Evolutionary conservation across 2,888 invertebrate species (phyloP).

Genomic region (Luperina testacea): DNA sequence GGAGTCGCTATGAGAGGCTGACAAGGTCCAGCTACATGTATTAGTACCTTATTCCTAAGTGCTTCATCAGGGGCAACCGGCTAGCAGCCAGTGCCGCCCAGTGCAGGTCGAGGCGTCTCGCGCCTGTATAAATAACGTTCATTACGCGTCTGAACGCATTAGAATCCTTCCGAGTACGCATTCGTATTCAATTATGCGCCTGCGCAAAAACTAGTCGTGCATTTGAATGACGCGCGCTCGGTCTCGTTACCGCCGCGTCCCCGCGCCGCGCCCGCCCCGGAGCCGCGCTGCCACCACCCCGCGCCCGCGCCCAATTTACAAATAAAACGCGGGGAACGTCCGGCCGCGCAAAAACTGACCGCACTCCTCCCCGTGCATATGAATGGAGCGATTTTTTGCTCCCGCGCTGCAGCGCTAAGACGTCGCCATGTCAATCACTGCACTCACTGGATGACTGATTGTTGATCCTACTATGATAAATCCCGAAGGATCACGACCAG

Average conservation of each 20-base stretch:
- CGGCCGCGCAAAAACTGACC: conserved; percentile 86
- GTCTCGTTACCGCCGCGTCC: conserved; percentile 69
- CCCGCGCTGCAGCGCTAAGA: conserved; percentile 72
- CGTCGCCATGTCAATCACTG: conserved; percentile 77
- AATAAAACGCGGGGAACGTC: conserved; percentile 89
- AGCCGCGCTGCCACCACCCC: conserved; percentile 62
- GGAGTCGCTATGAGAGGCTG: background rate
- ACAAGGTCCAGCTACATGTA: background rate
- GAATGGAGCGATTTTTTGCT: conserved; percentile 86
- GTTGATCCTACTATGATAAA: background rate
- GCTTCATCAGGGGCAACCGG: background rate
- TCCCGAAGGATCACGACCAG: background rate
- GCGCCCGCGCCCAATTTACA: conserved; percentile 85
- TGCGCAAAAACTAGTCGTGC: conserved; percentile 87
- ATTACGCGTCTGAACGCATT: conserved; percentile 79
- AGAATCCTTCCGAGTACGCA: conserved; percentile 83
- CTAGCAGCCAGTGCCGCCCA: background rate
- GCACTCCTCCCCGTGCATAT: conserved; percentile 85
- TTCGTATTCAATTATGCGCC: conserved; percentile 87
- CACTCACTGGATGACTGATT: conserved; percentile 21
- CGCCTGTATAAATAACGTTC: conserved; percentile 73
- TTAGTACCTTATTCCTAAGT: no score
- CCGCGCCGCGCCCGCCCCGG: conserved; percentile 61
- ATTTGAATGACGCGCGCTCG: conserved; percentile 83
- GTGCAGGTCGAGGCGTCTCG: conserved; percentile 20